These are phyloP conservation scores for Sisor rabdophorus DNA, from an alignment of 2,113 vertebrate species.

Conservation along the genomic window DNA sequence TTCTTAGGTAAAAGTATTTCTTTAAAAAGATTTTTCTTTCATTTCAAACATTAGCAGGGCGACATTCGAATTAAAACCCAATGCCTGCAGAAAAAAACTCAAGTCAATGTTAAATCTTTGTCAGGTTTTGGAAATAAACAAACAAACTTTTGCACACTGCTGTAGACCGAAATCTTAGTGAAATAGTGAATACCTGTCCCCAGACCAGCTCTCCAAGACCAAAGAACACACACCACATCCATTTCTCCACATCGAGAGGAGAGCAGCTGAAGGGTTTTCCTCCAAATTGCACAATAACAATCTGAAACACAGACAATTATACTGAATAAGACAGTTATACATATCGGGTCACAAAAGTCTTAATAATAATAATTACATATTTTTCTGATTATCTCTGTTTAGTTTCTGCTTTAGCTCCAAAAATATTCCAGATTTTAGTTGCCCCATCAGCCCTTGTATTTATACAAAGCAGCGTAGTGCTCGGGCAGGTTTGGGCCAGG, in stretches of 20 bases:
- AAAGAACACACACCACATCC: conserved; percentile 99
- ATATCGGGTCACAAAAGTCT: neutral
- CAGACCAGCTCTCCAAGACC: conserved; percentile 94
- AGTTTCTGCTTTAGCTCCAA: neutral
- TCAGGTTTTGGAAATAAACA: neutral
- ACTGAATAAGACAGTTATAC: too few species aligned
- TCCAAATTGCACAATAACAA: conserved; percentile 95
- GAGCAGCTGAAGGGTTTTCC: conserved; percentile 97
- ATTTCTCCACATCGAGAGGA: conserved; percentile 89
- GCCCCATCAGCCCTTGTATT: neutral
- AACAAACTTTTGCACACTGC: neutral
- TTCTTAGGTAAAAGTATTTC: too few species aligned
- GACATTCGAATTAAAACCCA: too few species aligned
- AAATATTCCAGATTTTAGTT: neutral
- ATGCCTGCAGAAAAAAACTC: too few species aligned
- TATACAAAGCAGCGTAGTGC: neutral
- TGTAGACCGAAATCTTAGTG: neutral
- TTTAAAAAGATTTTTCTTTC: too few species aligned
- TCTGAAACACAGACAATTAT: conserved; percentile 64
- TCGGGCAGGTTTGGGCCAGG: neutral
- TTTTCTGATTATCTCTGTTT: neutral
- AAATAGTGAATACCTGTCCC: conserved; percentile 86
- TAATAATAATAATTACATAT: neutral
- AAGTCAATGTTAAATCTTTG: too few species aligned
- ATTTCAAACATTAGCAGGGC: neutral